Percentiles rank a stretch among this genome's conserved stretches.
phyloP scores from a whole-genome alignment of 2,888 invertebrate species.

The Lasioglossum vierecki region DNA sequence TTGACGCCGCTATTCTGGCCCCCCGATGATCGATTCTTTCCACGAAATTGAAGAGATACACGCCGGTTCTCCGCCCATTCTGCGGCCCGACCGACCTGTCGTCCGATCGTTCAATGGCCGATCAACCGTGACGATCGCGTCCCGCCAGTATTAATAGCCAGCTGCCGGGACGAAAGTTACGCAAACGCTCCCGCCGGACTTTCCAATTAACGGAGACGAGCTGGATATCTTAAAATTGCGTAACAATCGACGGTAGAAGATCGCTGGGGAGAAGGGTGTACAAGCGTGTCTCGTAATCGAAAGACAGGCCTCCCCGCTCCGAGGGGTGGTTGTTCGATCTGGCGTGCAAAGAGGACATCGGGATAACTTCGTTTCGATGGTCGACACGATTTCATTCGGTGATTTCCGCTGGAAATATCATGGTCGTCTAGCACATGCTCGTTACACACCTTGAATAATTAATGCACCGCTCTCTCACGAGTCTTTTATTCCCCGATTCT shows the following conservation, averaged over 20 bases:
- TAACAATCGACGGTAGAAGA: conserved; percentile 16
- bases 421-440: conserved; percentile 32
- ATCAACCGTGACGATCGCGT: conserved; percentile 20
- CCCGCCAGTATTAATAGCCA: conserved; percentile 34
- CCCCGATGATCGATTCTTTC: conserved; percentile 67
- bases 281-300: not conserved
- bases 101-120: conserved; percentile 29
- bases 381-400: not conserved
- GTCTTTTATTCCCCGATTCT: conserved; percentile 3
- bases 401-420: conserved; percentile 41
- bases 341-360: conserved; percentile 29
- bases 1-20: conserved; percentile 55
- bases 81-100: not conserved
- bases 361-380: conserved; percentile 22
- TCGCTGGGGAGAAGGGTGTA: not conserved
- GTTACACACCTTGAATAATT: conserved; percentile 19
- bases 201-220: conserved; percentile 42
- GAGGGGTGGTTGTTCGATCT: not conserved
- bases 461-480: not conserved
- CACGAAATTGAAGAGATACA: conserved; percentile 62
- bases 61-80: not conserved
- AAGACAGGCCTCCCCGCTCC: not conserved
- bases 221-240: conserved; percentile 34
- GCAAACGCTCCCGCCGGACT: conserved; percentile 39
- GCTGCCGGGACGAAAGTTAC: conserved; percentile 36